Percentiles rank a stretch among this genome's conserved stretches.
Evolutionary conservation across 2,888 invertebrate genomes (phyloP).

Genomic region (Stictocephala bisonia): DNA sequence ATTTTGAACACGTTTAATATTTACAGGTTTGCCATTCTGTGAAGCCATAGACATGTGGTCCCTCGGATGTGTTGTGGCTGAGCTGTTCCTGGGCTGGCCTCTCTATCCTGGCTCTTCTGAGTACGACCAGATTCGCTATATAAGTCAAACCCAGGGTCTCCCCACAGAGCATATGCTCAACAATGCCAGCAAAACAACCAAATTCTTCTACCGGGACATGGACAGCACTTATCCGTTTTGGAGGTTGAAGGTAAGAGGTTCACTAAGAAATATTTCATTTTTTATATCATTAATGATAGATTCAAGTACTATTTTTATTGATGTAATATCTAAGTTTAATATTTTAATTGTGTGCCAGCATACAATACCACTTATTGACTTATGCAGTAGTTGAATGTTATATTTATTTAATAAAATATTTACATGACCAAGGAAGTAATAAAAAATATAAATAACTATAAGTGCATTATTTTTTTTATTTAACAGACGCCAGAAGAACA

Average conservation of each 20-base stretch:
- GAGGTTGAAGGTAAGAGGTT: constrained; percentile 72
- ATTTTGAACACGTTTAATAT: too few species aligned
- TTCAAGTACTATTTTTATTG: too few species aligned
- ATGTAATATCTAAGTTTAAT: too few species aligned
- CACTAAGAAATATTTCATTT: too few species aligned
- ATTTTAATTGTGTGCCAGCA: too few species aligned
- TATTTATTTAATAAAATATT: too few species aligned
- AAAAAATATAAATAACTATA: too few species aligned
- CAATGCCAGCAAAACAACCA: constrained; percentile 97
- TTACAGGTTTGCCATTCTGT: constrained; percentile 91
- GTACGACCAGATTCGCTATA: constrained; percentile 98
- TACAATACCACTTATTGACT: too few species aligned
- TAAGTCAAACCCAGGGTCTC: constrained; percentile 96
- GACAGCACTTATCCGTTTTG: constrained; percentile 79
- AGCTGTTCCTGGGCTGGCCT: constrained; percentile 99
- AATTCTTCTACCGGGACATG: constrained; percentile 97
- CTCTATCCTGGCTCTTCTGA: constrained; percentile 99
- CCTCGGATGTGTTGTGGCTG: constrained; percentile 98
- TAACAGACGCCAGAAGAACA: constrained; percentile 95
- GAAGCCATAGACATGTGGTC: constrained; percentile 99
- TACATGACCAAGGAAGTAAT: too few species aligned
- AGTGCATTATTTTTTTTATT: too few species aligned
- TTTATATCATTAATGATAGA: too few species aligned
- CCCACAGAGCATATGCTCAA: constrained; percentile 98
- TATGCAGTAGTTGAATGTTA: too few species aligned